Conservation (phyloP, 2,888 invertebrate species). For the Microdon myrmicae region DNA sequence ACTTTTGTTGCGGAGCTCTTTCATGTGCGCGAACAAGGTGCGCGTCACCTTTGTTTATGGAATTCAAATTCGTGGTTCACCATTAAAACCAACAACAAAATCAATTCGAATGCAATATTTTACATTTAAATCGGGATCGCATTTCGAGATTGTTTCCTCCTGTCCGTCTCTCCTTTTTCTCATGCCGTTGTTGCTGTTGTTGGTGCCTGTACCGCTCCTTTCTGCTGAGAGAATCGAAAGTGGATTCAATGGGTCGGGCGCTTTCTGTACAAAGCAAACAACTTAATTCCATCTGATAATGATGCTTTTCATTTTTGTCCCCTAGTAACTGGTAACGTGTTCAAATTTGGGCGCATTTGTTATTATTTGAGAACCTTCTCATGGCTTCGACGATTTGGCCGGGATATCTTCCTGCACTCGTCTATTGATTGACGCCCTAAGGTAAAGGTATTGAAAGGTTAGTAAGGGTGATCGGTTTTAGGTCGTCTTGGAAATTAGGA, state of each 20-base stretch:
- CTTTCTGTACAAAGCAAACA: conserved; percentile 49
- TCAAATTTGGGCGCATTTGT: conserved; percentile 49
- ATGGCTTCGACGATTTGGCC: conserved; percentile 10
- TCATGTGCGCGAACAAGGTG: no score
- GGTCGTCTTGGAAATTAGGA: no score
- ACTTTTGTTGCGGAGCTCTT: no score
- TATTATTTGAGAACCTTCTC: conserved; percentile 45
- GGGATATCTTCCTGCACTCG: no score
- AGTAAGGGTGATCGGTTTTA: no score
- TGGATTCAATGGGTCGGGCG: conserved; percentile 50
- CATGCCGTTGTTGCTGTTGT: conserved; percentile 10
- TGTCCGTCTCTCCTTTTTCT: conserved; percentile 5
- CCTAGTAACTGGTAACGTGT: conserved; percentile 30
- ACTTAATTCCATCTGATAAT: conserved; percentile 51
- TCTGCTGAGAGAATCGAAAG: conserved; percentile 36
- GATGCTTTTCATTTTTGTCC: conserved; percentile 16
- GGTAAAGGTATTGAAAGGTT: no score
- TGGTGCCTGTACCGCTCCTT: no score
- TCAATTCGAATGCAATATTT: conserved; percentile 34
- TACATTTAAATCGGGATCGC: conserved; percentile 45
- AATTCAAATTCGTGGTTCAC: conserved; percentile 23
- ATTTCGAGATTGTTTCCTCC: no score
- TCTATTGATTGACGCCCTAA: no score
- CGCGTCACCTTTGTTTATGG: conserved; percentile 41
- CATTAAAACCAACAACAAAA: conserved; percentile 14